Evolutionary conservation across 2,888 invertebrate species (phyloP).

Genomic region (Copidosoma aretas): DNA sequence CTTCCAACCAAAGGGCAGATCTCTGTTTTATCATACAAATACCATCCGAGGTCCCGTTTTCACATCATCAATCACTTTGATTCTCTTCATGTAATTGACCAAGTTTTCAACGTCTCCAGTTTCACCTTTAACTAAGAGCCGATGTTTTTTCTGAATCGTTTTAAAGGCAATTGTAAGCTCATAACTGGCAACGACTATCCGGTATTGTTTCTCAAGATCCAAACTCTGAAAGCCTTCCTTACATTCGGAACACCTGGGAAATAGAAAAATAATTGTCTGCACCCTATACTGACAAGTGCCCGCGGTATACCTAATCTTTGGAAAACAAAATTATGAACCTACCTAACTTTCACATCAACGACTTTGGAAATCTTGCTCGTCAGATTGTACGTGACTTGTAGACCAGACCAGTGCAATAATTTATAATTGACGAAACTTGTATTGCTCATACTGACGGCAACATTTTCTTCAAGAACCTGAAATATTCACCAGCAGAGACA

Average conservation of each 20-base stretch:
- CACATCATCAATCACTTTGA: conserved; percentile 12
- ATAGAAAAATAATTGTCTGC: background rate
- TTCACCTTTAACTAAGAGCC: conserved; percentile 63
- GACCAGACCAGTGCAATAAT: conserved; percentile 50
- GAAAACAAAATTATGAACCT: conserved; percentile 47
- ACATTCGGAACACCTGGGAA: conserved; percentile 18
- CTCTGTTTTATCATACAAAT: no score
- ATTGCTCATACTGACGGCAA: conserved; percentile 3
- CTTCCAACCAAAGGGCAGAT: no score
- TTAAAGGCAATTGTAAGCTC: conserved; percentile 72
- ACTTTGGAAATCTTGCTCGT: conserved; percentile 39
- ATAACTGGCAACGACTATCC: conserved; percentile 66
- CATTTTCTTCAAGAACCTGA: conserved; percentile 33
- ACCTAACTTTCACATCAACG: conserved; percentile 51
- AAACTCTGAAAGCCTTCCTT: conserved; percentile 65
- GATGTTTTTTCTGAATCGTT: conserved; percentile 64
- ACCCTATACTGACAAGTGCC: background rate
- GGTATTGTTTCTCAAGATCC: conserved; percentile 67
- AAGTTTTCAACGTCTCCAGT: conserved; percentile 11
- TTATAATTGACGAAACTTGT: conserved; percentile 12
- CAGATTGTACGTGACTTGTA: conserved; percentile 50
- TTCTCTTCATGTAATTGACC: conserved; percentile 21
- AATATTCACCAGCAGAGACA: background rate
- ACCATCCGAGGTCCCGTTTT: conserved; percentile 24
- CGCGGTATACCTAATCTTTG: background rate